A percentile compares a stretch with the other conserved stretches of the same genome.
Evolutionary conservation across 2,888 invertebrate genomes (phyloP).

Genomic region (Coleophora flavipennella): DNA sequence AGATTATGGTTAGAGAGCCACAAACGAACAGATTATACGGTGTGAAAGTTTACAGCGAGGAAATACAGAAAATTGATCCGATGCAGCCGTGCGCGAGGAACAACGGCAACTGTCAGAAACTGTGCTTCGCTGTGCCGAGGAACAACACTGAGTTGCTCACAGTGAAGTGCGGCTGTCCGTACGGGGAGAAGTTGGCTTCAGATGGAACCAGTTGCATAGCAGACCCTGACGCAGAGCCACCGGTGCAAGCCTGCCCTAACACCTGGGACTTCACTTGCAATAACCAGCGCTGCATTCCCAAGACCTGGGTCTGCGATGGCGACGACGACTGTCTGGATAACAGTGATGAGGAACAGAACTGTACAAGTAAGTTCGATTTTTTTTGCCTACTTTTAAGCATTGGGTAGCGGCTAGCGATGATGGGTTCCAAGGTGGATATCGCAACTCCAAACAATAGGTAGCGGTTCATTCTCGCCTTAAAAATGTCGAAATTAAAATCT

Average conservation of each 20-base stretch:
- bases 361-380: constrained; percentile 79
- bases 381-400: too few relatives aligned
- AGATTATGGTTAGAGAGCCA: constrained; percentile 88
- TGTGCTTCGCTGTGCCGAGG: constrained; percentile 92
- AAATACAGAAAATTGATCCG: constrained; percentile 78
- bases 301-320: constrained; percentile 96
- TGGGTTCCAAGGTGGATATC: too few relatives aligned
- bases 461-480: too few relatives aligned
- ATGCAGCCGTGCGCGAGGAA: constrained; percentile 87
- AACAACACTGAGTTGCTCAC: constrained; percentile 72
- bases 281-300: constrained; percentile 92
- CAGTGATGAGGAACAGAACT: constrained; percentile 95
- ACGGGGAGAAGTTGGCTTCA: constrained; percentile 85
- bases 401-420: too few relatives aligned
- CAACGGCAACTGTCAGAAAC: constrained; percentile 94
- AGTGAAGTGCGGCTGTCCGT: constrained; percentile 91
- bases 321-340: constrained; percentile 97
- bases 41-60: constrained; percentile 88
- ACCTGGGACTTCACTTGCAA: constrained; percentile 95
- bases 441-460: too few relatives aligned
- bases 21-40: constrained; percentile 93
- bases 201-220: constrained; percentile 81
- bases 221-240: constrained; percentile 90
- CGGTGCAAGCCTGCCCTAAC: constrained; percentile 90
- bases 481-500: too few relatives aligned